Conservation (phyloP, 2,797 vertebrate species). For the Pseudopleuronectes americanus region DNA sequence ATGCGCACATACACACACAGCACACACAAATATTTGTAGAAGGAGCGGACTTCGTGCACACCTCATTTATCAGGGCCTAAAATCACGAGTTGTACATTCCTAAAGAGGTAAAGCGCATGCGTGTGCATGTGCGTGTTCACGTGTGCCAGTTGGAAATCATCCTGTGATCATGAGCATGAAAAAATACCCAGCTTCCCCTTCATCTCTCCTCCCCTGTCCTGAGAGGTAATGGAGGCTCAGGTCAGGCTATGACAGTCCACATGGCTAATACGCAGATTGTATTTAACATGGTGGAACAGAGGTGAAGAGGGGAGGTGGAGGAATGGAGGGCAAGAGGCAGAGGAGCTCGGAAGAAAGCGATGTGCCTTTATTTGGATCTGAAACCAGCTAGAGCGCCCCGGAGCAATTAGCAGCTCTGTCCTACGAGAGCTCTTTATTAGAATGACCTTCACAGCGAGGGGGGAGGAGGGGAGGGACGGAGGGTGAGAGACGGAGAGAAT, state of each 20-base stretch:
- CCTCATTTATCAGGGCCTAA: constrained; percentile 80
- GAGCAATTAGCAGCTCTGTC: constrained; percentile 80
- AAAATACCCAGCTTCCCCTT: constrained; percentile 56
- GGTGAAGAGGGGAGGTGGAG: constrained; percentile 55
- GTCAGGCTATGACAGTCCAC: constrained; percentile 63
- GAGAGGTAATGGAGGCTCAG: constrained; percentile 66
- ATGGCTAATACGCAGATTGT: constrained; percentile 67
- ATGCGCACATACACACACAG: constrained; percentile 45
- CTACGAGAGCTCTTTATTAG: constrained; percentile 80
- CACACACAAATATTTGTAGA: constrained; percentile 82
- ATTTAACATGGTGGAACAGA: constrained; percentile 77
- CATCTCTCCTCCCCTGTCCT: constrained; percentile 56
- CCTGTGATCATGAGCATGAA: constrained; percentile 74
- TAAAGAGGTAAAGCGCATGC: constrained; percentile 58
- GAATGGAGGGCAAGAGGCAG: constrained; percentile 59
- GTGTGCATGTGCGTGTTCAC: constrained; percentile 24
- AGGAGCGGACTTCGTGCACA: constrained; percentile 77
- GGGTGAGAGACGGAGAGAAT: constrained; percentile 14
- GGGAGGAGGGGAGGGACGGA: constrained; percentile 8
- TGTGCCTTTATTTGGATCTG: constrained; percentile 80
- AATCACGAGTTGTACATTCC: constrained; percentile 74
- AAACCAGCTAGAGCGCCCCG: constrained; percentile 73
- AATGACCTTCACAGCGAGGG: constrained; percentile 79
- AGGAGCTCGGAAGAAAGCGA: constrained; percentile 56
- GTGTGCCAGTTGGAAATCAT: constrained; percentile 69